Base-by-base conservation (phyloP, 2,888 invertebrate genomes). In the Papilio protenor region DNA sequence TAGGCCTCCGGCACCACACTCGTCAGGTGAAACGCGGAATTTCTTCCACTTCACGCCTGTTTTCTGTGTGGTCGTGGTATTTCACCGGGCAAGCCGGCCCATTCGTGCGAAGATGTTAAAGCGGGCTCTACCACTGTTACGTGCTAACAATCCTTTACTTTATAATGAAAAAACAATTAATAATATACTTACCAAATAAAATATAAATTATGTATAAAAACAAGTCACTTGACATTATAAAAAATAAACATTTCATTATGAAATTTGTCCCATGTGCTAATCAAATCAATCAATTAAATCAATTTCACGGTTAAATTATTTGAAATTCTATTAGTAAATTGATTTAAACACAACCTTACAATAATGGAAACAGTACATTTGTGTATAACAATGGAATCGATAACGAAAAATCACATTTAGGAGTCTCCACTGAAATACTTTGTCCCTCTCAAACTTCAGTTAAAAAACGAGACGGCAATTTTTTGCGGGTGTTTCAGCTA, bases 131-230 rank as follows among this genome's bases (percentile, higher is more conserved):
- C n/a, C n/a, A n/a, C n/a, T n/a, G n/a, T n/a, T n/a, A n/a, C 47
- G 12, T 27, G 27, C 2, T 27, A 27, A 27, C 27, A 27, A 27
- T 5, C 2, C 12, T 23, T 3, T 23, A 59, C 11, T 23, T 1
- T 59, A 2, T 23, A 2, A 23, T 21, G 12, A 21, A 59, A 23
- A 52, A 4, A 33, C 5, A 2, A 64, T 33, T 8, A 16, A 18
- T 18, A 64, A 18, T 5, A 52, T 18, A 16, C 59, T 76, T 76
- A 76, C 76, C 49, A n/a, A 76, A 59, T 71, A 76, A 70, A 71
- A 27, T 21, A 57, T n/a, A 59, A 27, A 76, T 71, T 33, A 23
- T n/a, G 27, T 59, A 47, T 49, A 71, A 59, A 59, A 71, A 59
- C 23, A 76, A 47, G 18, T 76, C 71, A 71, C 57, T 71, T 45